Base-by-base conservation (phyloP, 2,797 vertebrate species). In the Huso huso region DNA sequence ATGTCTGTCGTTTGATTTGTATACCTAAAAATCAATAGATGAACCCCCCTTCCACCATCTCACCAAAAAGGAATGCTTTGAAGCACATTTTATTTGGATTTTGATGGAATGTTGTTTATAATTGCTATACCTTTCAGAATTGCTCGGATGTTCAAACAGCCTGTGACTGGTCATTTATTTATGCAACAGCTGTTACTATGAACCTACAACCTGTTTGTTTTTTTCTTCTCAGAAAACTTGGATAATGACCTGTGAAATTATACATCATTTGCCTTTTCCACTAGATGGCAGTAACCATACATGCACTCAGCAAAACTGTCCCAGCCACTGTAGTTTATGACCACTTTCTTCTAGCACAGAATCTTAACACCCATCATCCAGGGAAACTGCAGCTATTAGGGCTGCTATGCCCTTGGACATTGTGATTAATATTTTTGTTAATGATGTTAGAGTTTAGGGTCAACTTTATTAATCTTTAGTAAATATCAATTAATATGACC, bases 101-200 rank as follows among this genome's bases (percentile, higher is more conserved):
- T 71, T 85, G 86, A 88, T 86, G 84, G 81, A 83, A 82, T 81
- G 78, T 12, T 58, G 69, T 81, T 80, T 74, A 82, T 79, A 77
- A 84, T 79, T 78, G 80, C 37, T 78, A 81, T 84, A 82, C 70
- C 78, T 80, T 73, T 80, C 80, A 76, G 79, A 77, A 74, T 79
- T 68, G 79, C 61, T 72, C 74, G 81, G 85, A 81, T 87, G 77
- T 78, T 63, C 78, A 75, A 87, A 82, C 86, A 88, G 87, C 86
- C 86, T 85, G 86, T 84, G 78, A 83, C 84, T 83, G 82, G 84
- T 88, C 84, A 89, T 88, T 89, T 87, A 88, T 88, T 88, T 87
- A 88, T 79, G 83, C 80, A 80, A 79, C 87, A 89, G 84, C 86
- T 88, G 86, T 87, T 88, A 81, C 82, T 81, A 74, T 76, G 78